Evolutionary conservation across 2,797 vertebrate species (phyloP).

Genomic region (Antennarius maculatus): DNA sequence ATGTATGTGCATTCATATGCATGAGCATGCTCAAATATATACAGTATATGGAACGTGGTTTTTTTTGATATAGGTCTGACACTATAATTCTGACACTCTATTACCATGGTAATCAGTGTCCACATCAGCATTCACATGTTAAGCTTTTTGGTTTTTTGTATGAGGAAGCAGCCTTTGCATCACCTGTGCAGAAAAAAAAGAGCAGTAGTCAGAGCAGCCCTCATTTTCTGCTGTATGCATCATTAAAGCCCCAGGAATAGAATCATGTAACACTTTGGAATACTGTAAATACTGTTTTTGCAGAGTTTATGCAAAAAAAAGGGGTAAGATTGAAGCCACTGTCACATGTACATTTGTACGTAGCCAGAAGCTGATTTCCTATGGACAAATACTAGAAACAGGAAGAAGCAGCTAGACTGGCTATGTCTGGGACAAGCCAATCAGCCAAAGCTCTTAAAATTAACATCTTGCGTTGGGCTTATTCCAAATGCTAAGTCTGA

Average conservation of each 20-base stretch:
- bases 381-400: not conserved
- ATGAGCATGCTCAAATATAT: not conserved
- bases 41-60: not conserved
- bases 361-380: not conserved
- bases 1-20: conserved; percentile 21
- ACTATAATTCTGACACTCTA: no score
- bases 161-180: no score
- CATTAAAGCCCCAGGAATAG: not conserved
- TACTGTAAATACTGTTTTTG: conserved; percentile 4
- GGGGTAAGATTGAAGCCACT: not conserved
- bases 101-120: no score
- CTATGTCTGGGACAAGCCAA: not conserved
- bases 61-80: no score
- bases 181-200: no score
- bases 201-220: no score
- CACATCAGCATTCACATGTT: no score
- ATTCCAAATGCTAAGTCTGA: no score
- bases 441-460: no score
- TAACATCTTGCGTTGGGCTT: no score
- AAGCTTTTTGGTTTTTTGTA: no score
- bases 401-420: not conserved
- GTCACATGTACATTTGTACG: not conserved
- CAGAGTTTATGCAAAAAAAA: not conserved
- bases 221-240: not conserved
- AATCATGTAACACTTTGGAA: not conserved